Base-by-base conservation (phyloP, 2,113 vertebrate genomes). In the Gulo gulo region DNA sequence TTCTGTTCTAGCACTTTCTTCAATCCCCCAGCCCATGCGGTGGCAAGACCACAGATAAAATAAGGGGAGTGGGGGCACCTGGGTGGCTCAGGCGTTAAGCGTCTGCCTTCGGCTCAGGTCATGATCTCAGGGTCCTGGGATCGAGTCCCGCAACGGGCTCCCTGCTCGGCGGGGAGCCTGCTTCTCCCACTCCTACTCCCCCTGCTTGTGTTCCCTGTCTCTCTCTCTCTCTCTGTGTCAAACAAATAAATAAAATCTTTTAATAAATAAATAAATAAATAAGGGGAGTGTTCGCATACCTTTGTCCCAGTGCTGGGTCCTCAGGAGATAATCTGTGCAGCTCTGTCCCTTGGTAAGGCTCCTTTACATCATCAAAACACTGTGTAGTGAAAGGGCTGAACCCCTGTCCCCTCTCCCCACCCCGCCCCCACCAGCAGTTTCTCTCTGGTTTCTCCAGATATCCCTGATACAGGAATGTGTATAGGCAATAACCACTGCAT, bases 401-500 rank as follows among this genome's bases (percentile, higher is more conserved):
- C 6, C 23, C 26, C 39, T 18, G 21, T 10, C 6, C n/a, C 11
- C 26, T 61, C 0, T 1, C 16, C 80, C 16, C 2, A 0, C 7
- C 47, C 9, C 5, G 1, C 3, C 4, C 39, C 9, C 20, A 26
- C 11, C 4, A 5, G 21, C 0, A 15, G 50, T 11, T 52, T 78
- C 57, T 55, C 78, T 79, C 15, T 21, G 29, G 52, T 84, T 92
- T 81, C n/a, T 83, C 69, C n/a, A 50, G 86, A 29, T 39, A n/a
- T 21, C 13, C 69, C 96, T 15, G 79, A 92, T 39, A 11, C 29
- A 50, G 87, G 67, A 71, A 95, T 74, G 52, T 0, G 4, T 16
- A 36, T 2, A 29, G n/a, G 14, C 3, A 0, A 0, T 12, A 34
- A 20, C 4, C 24, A 74, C 0, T 20, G 16, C 1, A 18, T 24